phyloP scores from a whole-genome alignment of 2,888 invertebrate genomes.

The Aphrophora alni region DNA sequence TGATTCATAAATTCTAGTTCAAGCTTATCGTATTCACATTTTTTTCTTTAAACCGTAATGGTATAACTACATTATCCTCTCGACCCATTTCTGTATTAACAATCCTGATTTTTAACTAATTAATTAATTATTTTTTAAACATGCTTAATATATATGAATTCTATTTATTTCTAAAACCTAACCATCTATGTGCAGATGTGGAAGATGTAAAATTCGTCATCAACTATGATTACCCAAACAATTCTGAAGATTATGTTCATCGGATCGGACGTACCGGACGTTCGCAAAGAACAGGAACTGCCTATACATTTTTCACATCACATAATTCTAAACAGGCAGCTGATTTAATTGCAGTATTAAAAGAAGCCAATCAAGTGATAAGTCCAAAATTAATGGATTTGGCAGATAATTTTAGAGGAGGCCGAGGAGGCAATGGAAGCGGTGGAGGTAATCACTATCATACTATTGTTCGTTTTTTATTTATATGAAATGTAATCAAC shows the following conservation, averaged over 20 bases:
- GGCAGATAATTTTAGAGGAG: conserved; percentile 54
- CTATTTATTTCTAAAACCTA: neutral
- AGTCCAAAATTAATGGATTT: conserved; percentile 71
- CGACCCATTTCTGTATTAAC: too few relatives aligned
- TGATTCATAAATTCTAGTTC: too few relatives aligned
- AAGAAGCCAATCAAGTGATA: conserved; percentile 94
- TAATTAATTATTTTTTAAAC: too few relatives aligned
- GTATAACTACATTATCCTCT: too few relatives aligned
- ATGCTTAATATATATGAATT: too few relatives aligned
- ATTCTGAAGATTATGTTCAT: conserved; percentile 76
- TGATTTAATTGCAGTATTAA: conserved; percentile 88
- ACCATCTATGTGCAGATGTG: conserved; percentile 63
- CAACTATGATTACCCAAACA: conserved; percentile 75
- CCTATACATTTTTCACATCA: conserved; percentile 95
- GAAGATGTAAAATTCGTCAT: conserved; percentile 77
- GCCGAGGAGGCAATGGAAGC: conserved; percentile 52
- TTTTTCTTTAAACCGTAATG: too few relatives aligned
- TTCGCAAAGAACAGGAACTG: conserved; percentile 72
- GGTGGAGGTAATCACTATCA: conserved; percentile 20
- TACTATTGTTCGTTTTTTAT: neutral
- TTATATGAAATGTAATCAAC: neutral
- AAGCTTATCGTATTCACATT: too few relatives aligned
- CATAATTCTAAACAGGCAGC: conserved; percentile 89
- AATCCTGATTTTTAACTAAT: too few relatives aligned
- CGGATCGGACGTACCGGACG: conserved; percentile 74